These are phyloP conservation scores for Melanostoma mellinum DNA, from an alignment of 2,888 invertebrate genomes.

Conservation along the genomic window DNA sequence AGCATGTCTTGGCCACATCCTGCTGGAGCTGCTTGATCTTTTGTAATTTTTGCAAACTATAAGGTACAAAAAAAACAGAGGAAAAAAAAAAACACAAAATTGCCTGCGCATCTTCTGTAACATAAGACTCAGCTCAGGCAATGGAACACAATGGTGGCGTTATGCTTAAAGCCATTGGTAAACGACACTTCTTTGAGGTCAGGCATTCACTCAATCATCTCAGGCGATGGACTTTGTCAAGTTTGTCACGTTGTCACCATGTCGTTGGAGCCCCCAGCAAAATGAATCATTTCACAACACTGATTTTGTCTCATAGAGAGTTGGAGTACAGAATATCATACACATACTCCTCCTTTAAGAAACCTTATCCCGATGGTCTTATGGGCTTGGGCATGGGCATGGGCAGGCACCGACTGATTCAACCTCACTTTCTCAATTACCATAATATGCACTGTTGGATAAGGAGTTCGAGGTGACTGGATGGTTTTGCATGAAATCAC, in stretches of 20 bases:
- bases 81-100: conserved; percentile 23
- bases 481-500: conserved; percentile 68
- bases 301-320: neutral
- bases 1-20: conserved; percentile 61
- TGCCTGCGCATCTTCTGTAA: conserved; percentile 37
- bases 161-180: conserved; percentile 53
- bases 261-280: conserved; percentile 27
- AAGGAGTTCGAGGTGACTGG: conserved; percentile 61
- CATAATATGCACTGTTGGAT: conserved; percentile 58
- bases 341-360: conserved; percentile 13
- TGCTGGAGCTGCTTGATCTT: conserved; percentile 62
- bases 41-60: conserved; percentile 48
- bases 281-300: conserved; percentile 44
- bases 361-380: conserved; percentile 45
- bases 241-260: conserved; percentile 60
- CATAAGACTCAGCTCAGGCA: neutral
- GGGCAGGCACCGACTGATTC: conserved; percentile 50
- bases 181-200: conserved; percentile 68
- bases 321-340: conserved; percentile 5
- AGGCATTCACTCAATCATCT: conserved; percentile 60
- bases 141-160: conserved; percentile 39
- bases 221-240: conserved; percentile 44
- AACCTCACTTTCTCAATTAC: conserved; percentile 65
- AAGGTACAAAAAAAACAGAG: conserved; percentile 11
- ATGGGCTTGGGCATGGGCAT: neutral